phyloP scores from a whole-genome alignment of 1,140 invertebrate species.

The Drosophila varians region DNA sequence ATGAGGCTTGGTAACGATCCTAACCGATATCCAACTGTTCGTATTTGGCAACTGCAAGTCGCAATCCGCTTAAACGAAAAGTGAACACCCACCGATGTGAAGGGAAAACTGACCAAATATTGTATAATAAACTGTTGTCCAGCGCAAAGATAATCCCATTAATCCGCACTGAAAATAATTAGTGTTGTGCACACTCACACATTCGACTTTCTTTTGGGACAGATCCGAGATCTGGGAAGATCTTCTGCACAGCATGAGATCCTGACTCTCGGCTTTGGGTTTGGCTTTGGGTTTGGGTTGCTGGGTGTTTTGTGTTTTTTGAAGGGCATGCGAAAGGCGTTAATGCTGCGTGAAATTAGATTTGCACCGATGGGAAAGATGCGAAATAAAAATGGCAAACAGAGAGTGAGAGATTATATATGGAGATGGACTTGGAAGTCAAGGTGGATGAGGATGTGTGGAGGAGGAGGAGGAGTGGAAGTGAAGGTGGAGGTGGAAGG shows the following conservation, averaged over 20 bases:
- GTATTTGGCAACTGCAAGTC: conserved; percentile 43
- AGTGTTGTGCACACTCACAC: conserved; percentile 70
- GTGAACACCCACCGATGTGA: conserved; percentile 52
- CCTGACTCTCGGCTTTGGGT: conserved; percentile 20
- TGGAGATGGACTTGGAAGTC: background rate
- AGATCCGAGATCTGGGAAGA: conserved; percentile 32
- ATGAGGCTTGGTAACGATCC: background rate
- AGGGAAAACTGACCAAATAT: conserved; percentile 58
- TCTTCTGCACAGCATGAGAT: conserved; percentile 62
- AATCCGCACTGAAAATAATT: conserved; percentile 83
- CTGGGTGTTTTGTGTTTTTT: background rate
- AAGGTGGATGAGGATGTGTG: background rate
- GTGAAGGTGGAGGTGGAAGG: background rate
- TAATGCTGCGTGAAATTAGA: conserved; percentile 84
- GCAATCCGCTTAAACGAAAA: conserved; percentile 44
- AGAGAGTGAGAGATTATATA: conserved; percentile 25
- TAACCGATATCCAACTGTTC: conserved; percentile 37
- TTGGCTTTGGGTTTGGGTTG: conserved; percentile 1
- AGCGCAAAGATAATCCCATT: conserved; percentile 79
- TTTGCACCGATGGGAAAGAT: conserved; percentile 66
- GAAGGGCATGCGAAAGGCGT: conserved; percentile 77
- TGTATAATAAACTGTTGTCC: conserved; percentile 79
- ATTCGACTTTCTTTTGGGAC: conserved; percentile 11
- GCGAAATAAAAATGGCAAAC: conserved; percentile 48
- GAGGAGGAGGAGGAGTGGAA: too few relatives aligned